phyloP scores from a whole-genome alignment of 2,113 vertebrate genomes.

The Cranoglanis bouderius region DNA sequence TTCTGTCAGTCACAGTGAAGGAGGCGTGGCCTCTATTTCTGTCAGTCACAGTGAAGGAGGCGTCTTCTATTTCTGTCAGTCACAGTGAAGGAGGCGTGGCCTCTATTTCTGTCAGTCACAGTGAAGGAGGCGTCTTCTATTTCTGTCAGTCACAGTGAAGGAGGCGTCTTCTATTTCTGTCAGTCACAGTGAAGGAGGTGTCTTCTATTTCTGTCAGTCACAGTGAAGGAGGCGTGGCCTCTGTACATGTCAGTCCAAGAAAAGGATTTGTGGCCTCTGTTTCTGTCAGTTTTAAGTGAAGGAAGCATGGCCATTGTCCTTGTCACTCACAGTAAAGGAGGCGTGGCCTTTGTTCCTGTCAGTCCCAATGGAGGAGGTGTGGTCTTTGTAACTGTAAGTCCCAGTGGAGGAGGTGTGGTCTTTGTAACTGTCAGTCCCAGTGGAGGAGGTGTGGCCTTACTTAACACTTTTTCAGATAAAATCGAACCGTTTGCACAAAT shows the following conservation, averaged over 20 bases:
- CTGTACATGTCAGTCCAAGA: neutral
- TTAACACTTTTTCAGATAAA: too few species aligned
- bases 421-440: neutral
- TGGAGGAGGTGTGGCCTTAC: neutral
- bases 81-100: too few species aligned
- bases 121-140: too few species aligned
- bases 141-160: too few species aligned
- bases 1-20: too few species aligned
- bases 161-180: neutral
- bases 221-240: neutral
- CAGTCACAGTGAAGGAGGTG: neutral
- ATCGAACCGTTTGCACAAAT: neutral
- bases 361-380: neutral
- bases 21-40: too few species aligned
- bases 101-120: too few species aligned
- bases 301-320: neutral
- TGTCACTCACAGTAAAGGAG: neutral
- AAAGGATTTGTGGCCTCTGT: neutral
- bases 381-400: neutral
- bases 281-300: neutral
- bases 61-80: too few species aligned
- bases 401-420: neutral
- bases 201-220: neutral
- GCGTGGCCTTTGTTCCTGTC: neutral
- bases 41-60: too few species aligned